Evolutionary conservation across 2,113 vertebrate species (phyloP).

Genomic region (Petrocephalus microphthalmus): DNA sequence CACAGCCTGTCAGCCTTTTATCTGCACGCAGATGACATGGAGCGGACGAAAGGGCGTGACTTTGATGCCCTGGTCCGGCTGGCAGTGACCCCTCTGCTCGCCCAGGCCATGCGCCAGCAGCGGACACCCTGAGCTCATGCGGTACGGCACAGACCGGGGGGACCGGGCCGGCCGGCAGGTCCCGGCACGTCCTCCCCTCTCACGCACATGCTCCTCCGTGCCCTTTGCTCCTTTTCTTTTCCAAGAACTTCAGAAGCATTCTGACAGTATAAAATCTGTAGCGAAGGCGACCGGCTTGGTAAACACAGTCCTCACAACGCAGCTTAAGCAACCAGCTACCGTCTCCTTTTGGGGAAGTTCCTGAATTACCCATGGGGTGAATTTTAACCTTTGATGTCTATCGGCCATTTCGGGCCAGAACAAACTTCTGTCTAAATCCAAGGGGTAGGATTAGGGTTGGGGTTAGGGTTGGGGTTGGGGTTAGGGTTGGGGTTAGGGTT

Average conservation of each 20-base stretch:
- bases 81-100: background rate
- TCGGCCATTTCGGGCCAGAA: background rate
- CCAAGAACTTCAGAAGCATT: background rate
- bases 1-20: constrained; percentile 9
- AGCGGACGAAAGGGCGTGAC: background rate
- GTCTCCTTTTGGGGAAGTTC: background rate
- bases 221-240: background rate
- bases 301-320: background rate
- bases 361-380: background rate
- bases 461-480: too few relatives aligned
- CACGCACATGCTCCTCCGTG: background rate
- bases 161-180: background rate
- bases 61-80: background rate
- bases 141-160: background rate
- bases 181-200: background rate
- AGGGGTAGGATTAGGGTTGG: too few relatives aligned
- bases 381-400: background rate
- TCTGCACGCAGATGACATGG: background rate
- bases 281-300: background rate
- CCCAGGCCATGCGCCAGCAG: background rate
- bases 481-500: too few relatives aligned
- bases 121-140: background rate
- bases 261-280: background rate
- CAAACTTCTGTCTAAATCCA: background rate
- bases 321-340: background rate